Base-by-base conservation (phyloP, 2,888 invertebrate genomes). In the Poecilus cupreus region DNA sequence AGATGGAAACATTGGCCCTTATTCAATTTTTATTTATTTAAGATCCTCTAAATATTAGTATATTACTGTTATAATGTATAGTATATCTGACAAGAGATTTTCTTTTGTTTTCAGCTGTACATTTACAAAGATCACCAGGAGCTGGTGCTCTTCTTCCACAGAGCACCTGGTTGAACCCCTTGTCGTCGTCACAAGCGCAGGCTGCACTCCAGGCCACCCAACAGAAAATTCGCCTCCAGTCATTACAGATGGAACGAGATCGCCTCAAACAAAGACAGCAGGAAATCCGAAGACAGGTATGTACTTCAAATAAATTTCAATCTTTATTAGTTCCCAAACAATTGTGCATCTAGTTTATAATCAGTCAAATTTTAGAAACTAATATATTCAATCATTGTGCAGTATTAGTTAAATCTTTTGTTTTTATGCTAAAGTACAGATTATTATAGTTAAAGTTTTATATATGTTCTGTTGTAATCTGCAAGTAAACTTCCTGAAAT, bases 231-330 rank as follows among this genome's bases (percentile, higher is more conserved):
- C 92, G 96, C 85, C 91, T 96, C 82, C 95, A 96, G 88, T 95
- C 95, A 82, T 91, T 97, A 85, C 96, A 97, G 88, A 92, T 96
- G 88, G 97, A 97, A 90, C 92, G 97, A 83, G 97, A 97, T 88
- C 93, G 95, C 86, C 93, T 97, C 85, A 96, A 96, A 90, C 94
- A 96, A 87, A 92, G 97, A 85, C 96, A 96, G 89, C 96, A 96
- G 90, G 97, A 97, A 91, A 96, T 97, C 86, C 92, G 94, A 89
- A 92, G 95, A 88, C 96, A 96, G 93, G 95, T 95, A 89, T 85
- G 16, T 18, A 2, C 51, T 2, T 10, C 0, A 85, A 39, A 39
- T 74, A 11, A 46, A n/a, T 60, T 20, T 10, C 54, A 60, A 11
- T 60, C 24, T n/a, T 24, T 60, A 8, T 10, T 60, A 5, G n/a